A percentile compares a stretch with the other conserved stretches of the same genome.
Conservation (phyloP, 1,140 invertebrate species). For the Apis mellifera region DNA sequence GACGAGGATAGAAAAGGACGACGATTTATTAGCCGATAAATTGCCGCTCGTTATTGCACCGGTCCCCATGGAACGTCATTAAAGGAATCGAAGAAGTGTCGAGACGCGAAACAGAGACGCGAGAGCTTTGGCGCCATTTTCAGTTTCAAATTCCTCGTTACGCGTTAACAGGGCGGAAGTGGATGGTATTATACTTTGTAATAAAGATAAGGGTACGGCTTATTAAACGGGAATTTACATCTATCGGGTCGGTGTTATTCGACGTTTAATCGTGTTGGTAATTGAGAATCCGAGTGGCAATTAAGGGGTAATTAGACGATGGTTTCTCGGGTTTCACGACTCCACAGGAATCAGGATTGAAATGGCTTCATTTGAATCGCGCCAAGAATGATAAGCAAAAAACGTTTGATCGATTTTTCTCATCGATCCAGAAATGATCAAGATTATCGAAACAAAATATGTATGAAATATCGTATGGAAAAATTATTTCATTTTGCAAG, state of each 20-base stretch:
- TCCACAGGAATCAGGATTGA: too few relatives aligned
- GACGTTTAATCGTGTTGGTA: neutral
- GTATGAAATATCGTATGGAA: too few relatives aligned
- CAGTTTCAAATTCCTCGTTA: slow-evolving; percentile 34
- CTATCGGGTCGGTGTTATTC: neutral
- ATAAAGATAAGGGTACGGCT: slow-evolving; percentile 22
- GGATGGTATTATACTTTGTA: slow-evolving; percentile 39
- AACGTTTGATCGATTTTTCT: too few relatives aligned
- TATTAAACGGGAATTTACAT: slow-evolving; percentile 33
- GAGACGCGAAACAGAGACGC: slow-evolving; percentile 19
- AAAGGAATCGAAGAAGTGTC: slow-evolving; percentile 45
- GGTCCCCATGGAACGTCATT: slow-evolving; percentile 43
- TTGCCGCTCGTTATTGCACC: slow-evolving; percentile 77
- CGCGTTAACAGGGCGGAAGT: slow-evolving; percentile 23
- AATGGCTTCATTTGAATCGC: too few relatives aligned
- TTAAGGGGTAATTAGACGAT: neutral
- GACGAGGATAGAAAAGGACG: too few relatives aligned
- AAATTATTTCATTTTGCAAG: too few relatives aligned
- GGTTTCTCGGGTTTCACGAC: too few relatives aligned
- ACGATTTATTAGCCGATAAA: slow-evolving; percentile 76
- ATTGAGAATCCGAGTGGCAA: neutral
- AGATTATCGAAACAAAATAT: too few relatives aligned
- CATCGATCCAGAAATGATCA: too few relatives aligned
- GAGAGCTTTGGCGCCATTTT: slow-evolving; percentile 21
- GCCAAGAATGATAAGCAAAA: too few relatives aligned